A percentile compares a stretch with the other conserved stretches of the same genome.
phyloP scores from a whole-genome alignment of 2,888 invertebrate species.

The Chrysopilus asiliformis region DNA sequence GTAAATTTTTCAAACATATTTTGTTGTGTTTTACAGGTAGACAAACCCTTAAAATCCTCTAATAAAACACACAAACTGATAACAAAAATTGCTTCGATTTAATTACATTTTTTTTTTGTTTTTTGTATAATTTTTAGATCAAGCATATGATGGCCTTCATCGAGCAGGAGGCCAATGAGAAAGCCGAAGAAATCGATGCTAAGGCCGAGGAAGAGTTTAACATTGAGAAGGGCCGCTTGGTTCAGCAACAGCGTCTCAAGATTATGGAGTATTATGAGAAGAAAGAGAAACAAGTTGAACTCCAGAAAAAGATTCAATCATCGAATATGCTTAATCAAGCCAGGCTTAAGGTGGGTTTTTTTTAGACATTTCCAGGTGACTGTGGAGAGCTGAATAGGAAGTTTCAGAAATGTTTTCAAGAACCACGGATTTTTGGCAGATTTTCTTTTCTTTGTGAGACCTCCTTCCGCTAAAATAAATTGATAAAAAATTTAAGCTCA shows the following conservation, averaged over 20 bases:
- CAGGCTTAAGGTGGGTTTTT: constrained; percentile 62
- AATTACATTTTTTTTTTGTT: no score
- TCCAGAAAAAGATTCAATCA: constrained; percentile 94
- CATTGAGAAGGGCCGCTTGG: constrained; percentile 92
- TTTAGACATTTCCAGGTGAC: background rate
- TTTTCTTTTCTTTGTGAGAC: background rate
- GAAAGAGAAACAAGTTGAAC: constrained; percentile 93
- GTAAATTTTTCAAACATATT: no score
- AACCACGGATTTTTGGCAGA: no score
- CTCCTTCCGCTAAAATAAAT: no score
- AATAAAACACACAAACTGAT: no score
- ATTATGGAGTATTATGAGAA: constrained; percentile 97
- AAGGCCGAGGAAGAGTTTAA: constrained; percentile 98
- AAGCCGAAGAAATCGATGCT: constrained; percentile 97
- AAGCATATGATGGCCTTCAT: constrained; percentile 99
- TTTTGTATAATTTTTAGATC: constrained; percentile 68
- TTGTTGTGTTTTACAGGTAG: no score
- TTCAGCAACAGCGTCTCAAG: constrained; percentile 90
- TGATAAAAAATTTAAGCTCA: no score
- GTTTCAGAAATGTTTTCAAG: no score
- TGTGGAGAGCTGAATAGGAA: no score
- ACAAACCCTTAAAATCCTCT: no score
- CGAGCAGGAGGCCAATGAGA: constrained; percentile 98
- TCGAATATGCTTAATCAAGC: constrained; percentile 96
- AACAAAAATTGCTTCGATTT: no score